phyloP scores from a whole-genome alignment of 2,888 invertebrate genomes.

The Apodemia mormo region DNA sequence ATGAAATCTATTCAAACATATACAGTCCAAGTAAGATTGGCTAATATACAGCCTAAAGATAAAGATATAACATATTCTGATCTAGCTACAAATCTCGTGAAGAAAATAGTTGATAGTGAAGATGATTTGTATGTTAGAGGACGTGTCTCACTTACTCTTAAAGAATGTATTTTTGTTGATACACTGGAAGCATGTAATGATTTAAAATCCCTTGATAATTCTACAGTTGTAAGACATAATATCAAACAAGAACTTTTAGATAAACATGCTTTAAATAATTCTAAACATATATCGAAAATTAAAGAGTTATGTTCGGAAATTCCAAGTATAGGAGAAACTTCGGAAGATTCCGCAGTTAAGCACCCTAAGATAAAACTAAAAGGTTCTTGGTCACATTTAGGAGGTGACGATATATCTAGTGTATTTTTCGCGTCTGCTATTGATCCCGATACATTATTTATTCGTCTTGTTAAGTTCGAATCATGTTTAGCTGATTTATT shows the following conservation, averaged over 20 bases:
- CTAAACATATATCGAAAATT: conserved; percentile 73
- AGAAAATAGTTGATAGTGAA: conserved; percentile 51
- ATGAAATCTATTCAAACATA: conserved; percentile 71
- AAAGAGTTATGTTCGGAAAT: conserved; percentile 65
- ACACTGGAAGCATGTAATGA: conserved; percentile 82
- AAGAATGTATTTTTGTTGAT: conserved; percentile 84
- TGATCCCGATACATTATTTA: conserved; percentile 72
- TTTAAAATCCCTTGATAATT: conserved; percentile 67
- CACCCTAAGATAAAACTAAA: conserved; percentile 40
- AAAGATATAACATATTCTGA: conserved; percentile 66
- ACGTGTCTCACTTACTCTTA: conserved; percentile 80
- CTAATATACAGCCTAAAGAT: conserved; percentile 63
- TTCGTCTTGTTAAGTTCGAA: conserved; percentile 72
- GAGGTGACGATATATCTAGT: conserved; percentile 54
- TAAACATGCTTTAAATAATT: conserved; percentile 61
- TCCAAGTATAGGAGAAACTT: conserved; percentile 34
- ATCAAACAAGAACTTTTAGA: conserved; percentile 77
- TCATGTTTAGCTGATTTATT: conserved; percentile 58
- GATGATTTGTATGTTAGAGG: conserved; percentile 66
- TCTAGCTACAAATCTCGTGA: conserved; percentile 53
- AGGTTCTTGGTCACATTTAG: conserved; percentile 76
- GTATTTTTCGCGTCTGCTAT: conserved; percentile 70
- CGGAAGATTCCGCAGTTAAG: conserved; percentile 37
- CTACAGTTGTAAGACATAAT: conserved; percentile 74
- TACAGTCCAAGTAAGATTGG: conserved; percentile 59